Percentiles rank a stretch among this genome's conserved stretches.
phyloP scores from a whole-genome alignment of 2,113 vertebrate genomes.

The Cervus canadensis region DNA sequence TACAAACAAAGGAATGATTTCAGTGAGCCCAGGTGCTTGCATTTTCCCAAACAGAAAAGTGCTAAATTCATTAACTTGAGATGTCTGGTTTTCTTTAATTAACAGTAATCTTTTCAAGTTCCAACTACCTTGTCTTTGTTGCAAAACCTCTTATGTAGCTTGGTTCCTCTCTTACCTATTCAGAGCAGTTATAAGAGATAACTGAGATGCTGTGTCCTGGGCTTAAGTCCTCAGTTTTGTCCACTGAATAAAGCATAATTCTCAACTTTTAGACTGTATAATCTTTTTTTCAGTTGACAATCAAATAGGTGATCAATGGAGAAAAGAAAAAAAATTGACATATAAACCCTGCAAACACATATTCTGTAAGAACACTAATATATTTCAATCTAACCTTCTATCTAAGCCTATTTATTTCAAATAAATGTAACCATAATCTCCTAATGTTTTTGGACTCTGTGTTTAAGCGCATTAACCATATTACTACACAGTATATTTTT shows the following conservation, averaged over 20 bases:
- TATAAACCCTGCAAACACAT: background rate
- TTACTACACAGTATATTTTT: background rate
- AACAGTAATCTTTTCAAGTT: background rate
- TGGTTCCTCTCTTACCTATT: background rate
- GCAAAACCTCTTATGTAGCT: background rate
- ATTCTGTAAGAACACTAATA: background rate
- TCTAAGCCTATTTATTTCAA: background rate
- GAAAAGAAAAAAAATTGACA: background rate
- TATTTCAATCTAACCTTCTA: background rate
- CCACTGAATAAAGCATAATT: background rate
- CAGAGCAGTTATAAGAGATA: background rate
- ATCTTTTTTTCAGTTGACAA: background rate
- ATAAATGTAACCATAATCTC: background rate
- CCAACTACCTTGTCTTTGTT: background rate
- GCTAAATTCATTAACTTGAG: background rate
- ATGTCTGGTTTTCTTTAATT: background rate
- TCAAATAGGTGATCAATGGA: background rate
- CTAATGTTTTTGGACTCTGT: background rate
- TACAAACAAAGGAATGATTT: background rate
- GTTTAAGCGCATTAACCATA: background rate
- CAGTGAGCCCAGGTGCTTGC: background rate
- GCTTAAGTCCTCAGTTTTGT: background rate
- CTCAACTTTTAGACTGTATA: background rate
- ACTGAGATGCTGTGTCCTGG: background rate
- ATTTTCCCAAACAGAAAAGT: background rate